These are phyloP conservation scores for Pollachius pollachius DNA, from an alignment of 2,113 vertebrate genomes.

Conservation along the genomic window DNA sequence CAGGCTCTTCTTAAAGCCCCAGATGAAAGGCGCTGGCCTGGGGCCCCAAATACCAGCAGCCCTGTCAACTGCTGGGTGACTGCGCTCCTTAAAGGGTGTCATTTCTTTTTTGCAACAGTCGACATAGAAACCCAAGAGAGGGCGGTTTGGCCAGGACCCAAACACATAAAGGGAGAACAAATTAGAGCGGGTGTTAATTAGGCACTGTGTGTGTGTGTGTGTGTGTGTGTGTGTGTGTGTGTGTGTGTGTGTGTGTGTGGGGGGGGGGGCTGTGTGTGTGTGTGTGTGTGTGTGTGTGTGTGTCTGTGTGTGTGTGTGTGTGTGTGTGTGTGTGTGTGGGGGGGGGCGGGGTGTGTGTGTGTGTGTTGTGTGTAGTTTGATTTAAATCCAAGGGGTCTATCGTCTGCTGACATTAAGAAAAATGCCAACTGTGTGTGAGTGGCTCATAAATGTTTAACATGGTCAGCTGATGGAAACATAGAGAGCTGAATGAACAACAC, in stretches of 20 bases:
- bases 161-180: conserved; percentile 37
- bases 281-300: neutral
- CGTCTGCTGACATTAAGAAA: conserved; percentile 47
- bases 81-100: conserved; percentile 39
- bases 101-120: conserved; percentile 47
- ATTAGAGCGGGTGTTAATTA: neutral
- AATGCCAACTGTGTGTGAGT: conserved; percentile 5
- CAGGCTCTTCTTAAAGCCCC: conserved; percentile 52
- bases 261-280: neutral
- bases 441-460: no score
- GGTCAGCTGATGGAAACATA: no score
- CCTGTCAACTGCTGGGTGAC: conserved; percentile 53
- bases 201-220: conserved; percentile 5
- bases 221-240: conserved; percentile 9
- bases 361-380: conserved; percentile 7
- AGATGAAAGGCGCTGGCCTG: conserved; percentile 72
- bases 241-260: no score
- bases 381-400: conserved; percentile 25
- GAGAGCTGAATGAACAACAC: no score
- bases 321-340: conserved; percentile 11
- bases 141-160: conserved; percentile 16
- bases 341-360: neutral
- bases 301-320: neutral
- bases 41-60: conserved; percentile 65
- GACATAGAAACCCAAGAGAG: conserved; percentile 29